Evolutionary conservation across 2,797 vertebrate species (phyloP), one percentile per base, ranked within the genome.

Genomic region (Borostomias antarcticus): DNA sequence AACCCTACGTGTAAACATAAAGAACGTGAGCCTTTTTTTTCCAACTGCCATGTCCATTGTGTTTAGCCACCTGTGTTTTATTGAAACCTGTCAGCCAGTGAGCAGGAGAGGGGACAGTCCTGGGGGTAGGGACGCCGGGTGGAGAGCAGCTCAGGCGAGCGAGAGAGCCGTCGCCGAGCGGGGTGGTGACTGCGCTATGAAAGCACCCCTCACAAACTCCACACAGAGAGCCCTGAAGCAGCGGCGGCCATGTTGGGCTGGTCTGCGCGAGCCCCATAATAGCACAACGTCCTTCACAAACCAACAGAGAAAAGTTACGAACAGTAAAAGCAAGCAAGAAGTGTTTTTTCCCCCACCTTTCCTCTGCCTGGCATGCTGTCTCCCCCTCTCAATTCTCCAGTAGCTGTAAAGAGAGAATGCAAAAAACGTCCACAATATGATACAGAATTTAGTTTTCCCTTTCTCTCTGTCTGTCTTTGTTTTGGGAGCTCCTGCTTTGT

Each of bases 291-390:
- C 68, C 47, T 64, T 72, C 32, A 69, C 23, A 74, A 74, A 73
- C 45, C 61, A 70, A 69, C 80, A 79, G 11, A 79, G 11, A 81
- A 80, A 84, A 72, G 82, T 84, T 74, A 72, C 68, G 62, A n/a
- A 37, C 51, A 74, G 53, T 68, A 74, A 50, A 40, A 5, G 32
- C 28, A 28, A 78, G 69, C 73, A 86, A 85, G 75, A 47, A 85
- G 85, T 85, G 83, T 79, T 87, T 77, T 61, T 64, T 82, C 74
- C 82, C 86, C 88, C 86, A 87, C 87, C 88, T 88, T 88, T 75
- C 63, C 69, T 82, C 76, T 86, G 81, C 70, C 70, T 72, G 73
- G 76, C 84, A 75, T 76, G 77, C 60, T 64, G 82, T 74, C 64
- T 66, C 60, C 61, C 61, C 47, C 68, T 80, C 80, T 82, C 73